Base-by-base conservation (phyloP, 2,888 invertebrate genomes). In the Cerceris rybyensis region DNA sequence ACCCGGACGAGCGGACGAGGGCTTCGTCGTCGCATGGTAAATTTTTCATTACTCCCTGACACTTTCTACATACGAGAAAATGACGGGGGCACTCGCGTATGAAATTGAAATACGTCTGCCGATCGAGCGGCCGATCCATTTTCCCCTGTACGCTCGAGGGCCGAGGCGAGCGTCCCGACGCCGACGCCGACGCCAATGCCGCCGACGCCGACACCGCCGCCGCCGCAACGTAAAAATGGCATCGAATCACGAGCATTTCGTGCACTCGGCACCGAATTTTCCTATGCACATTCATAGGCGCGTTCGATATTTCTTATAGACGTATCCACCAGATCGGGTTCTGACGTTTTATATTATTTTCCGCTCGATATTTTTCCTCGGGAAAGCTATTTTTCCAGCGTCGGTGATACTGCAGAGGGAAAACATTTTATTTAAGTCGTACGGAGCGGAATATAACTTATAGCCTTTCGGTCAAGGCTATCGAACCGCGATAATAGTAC, bases 21-120 rank as follows among this genome's bases (percentile, higher is more conserved):
- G 39, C 28, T 43, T 77, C 63, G 75, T 71, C 65, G 78, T 68
- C 65, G 74, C 64, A 75, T 81, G 82, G 85, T 89, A 89, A 90
- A 90, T 90, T 89, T 90, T 90, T 90, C 89, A 90, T 89, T 89
- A 86, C 77, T 74, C 78, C 77, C 81, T 87, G 88, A 90, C 88
- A 86, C 84, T 85, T 87, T 85, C 85, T 86, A 81, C 82, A 85
- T 80, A 75, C 80, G 69, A 69, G 78, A 82, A 88, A 89, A 89
- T 88, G 89, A 88, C 87, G 85, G 81, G 83, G 70, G 85, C 88
- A 81, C 81, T 87, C 88, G 87, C 81, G 82, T 88, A 88, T 89
- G 88, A 90, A 90, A 90, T 90, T 90, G 90, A 90, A 90, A 89
- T 87, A 85, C 87, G 87, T 86, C 86, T 83, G 80, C 82, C 88